Conservation (phyloP, 2,888 invertebrate species). For the Patella caerulea region DNA sequence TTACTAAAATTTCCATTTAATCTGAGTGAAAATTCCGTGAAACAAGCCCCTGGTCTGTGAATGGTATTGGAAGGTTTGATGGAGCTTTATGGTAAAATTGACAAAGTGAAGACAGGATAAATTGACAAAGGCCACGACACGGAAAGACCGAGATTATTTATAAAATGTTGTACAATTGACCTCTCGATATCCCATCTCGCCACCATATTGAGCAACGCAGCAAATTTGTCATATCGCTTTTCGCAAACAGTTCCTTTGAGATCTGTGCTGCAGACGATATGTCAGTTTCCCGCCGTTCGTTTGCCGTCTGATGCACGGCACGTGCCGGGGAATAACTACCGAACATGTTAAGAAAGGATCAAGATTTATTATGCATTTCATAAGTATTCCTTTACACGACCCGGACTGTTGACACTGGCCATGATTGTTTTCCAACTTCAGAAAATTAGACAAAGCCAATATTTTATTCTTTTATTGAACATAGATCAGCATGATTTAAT, state of each 20-base stretch:
- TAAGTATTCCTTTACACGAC: not conserved
- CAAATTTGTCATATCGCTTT: conserved; percentile 12
- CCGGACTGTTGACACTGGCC: not conserved
- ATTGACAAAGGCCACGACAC: not conserved
- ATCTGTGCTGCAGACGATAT: conserved; percentile 7
- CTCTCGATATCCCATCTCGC: conserved; percentile 1
- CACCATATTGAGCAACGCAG: not conserved
- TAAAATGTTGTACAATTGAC: conserved; percentile 7
- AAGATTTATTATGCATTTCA: not conserved
- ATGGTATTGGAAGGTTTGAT: not conserved
- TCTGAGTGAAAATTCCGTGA: no score
- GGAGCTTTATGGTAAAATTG: not conserved
- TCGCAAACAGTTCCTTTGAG: not conserved
- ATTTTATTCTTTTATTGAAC: no score
- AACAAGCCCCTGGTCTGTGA: not conserved
- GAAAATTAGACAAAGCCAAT: not conserved
- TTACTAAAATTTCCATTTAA: no score
- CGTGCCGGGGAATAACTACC: not conserved
- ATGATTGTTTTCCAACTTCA: conserved; percentile 2
- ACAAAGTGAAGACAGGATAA: conserved; percentile 5
- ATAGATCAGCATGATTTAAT: no score
- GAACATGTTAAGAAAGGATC: not conserved
- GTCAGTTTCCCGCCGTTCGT: conserved; percentile 7
- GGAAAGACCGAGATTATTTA: conserved; percentile 1
- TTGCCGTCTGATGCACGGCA: conserved; percentile 7